These are phyloP conservation scores for Tarsius wallacei DNA, from an alignment of 2,797 vertebrate genomes.

Conservation along the genomic window DNA sequence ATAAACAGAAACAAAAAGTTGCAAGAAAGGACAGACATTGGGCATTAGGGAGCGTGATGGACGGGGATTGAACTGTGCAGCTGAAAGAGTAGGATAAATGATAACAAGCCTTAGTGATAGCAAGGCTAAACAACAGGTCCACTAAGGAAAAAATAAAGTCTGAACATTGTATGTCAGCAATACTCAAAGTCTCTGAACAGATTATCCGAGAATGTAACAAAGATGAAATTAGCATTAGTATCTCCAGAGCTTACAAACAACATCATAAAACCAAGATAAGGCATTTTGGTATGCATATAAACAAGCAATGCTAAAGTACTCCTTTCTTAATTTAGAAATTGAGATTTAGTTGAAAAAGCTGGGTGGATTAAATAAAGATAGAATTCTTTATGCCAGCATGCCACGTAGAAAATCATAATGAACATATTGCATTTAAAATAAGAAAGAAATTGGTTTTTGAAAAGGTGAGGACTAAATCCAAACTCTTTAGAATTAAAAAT, in stretches of 20 bases:
- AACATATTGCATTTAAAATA: conserved; percentile 73
- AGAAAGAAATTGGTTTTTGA: conserved; percentile 66
- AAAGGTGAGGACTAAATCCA: conserved; percentile 49
- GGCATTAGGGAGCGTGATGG: conserved; percentile 77
- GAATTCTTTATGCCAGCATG: conserved; percentile 75
- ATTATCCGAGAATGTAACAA: conserved; percentile 86
- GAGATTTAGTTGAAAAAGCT: conserved; percentile 83
- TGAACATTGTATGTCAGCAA: conserved; percentile 79
- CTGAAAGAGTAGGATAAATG: conserved; percentile 86
- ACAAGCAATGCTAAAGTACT: conserved; percentile 72
- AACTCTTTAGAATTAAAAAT: not conserved
- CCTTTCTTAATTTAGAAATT: conserved; percentile 85
- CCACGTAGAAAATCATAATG: conserved; percentile 68
- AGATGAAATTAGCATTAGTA: conserved; percentile 87
- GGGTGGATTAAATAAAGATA: conserved; percentile 81
- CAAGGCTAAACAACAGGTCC: conserved; percentile 82
- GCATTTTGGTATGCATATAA: conserved; percentile 78
- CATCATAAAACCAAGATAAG: conserved; percentile 80
- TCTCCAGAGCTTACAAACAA: conserved; percentile 85
- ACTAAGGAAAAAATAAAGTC: conserved; percentile 69
- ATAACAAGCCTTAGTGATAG: conserved; percentile 85
- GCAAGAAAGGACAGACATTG: conserved; percentile 64
- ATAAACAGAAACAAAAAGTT: conserved; percentile 80
- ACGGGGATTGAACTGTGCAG: conserved; percentile 78
- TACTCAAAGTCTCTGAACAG: conserved; percentile 86